Conservation (phyloP, 2,888 invertebrate genomes). For the Cephus nigrinus region DNA sequence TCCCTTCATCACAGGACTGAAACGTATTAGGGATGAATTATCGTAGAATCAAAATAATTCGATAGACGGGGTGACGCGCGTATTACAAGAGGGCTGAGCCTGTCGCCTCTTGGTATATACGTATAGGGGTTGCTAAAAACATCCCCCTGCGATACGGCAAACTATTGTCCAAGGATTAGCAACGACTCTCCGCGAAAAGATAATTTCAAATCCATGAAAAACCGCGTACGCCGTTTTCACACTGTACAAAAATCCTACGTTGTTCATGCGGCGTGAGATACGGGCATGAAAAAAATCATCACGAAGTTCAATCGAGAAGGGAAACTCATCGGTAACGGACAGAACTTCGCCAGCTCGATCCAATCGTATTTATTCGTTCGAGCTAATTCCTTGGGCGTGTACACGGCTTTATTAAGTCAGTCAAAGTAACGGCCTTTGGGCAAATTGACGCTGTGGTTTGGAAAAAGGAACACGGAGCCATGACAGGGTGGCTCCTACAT, state of each 20-base stretch:
- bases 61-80: slow-evolving; percentile 52
- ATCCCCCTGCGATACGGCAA: slow-evolving; percentile 23
- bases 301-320: not conserved
- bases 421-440: slow-evolving; percentile 46
- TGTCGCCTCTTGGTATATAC: slow-evolving; percentile 11
- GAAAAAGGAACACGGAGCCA: slow-evolving; percentile 35
- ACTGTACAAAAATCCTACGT: not conserved
- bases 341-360: not conserved
- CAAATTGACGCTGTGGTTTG: slow-evolving; percentile 53
- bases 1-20: slow-evolving; percentile 33
- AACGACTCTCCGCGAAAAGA: not conserved
- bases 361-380: slow-evolving; percentile 45
- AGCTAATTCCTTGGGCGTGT: slow-evolving; percentile 51
- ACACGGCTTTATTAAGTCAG: slow-evolving; percentile 41
- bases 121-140: slow-evolving; percentile 22
- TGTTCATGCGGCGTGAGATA: not conserved
- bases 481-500: not conserved
- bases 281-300: not conserved
- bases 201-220: not conserved
- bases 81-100: slow-evolving; percentile 42
- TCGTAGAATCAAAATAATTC: slow-evolving; percentile 65
- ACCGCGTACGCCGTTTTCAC: not conserved
- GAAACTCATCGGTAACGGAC: not conserved
- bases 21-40: slow-evolving; percentile 62
- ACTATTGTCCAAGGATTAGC: slow-evolving; percentile 26